Evolutionary conservation across 2,797 vertebrate species (phyloP).

Genomic region (Percopsis omiscomaycus): DNA sequence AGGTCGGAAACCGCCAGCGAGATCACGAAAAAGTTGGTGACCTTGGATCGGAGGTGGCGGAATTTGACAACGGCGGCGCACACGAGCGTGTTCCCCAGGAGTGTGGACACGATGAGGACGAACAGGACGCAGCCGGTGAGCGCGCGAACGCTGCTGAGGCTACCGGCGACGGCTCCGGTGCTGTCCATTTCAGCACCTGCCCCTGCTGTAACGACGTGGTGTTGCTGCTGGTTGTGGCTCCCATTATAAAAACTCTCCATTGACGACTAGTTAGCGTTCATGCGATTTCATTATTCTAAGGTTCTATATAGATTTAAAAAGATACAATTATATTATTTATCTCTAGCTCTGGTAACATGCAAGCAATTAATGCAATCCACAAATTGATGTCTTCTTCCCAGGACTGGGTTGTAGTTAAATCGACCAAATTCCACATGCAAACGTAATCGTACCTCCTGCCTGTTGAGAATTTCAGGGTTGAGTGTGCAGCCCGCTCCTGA

Average conservation of each 20-base stretch:
- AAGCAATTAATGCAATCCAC: background rate
- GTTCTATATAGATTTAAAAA: background rate
- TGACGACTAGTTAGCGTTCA: background rate
- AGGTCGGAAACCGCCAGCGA: conserved; percentile 83
- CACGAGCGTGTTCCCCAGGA: conserved; percentile 80
- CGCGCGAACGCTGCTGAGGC: conserved; percentile 50
- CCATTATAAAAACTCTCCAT: conserved; percentile 57
- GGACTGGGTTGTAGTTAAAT: background rate
- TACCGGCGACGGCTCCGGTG: conserved; percentile 6
- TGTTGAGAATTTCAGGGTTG: background rate
- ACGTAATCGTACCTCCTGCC: background rate
- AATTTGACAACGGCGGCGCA: conserved; percentile 78
- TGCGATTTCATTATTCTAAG: background rate
- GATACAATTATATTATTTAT: too few species aligned
- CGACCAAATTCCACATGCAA: background rate
- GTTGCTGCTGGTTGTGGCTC: conserved; percentile 15
- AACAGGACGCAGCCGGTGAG: conserved; percentile 75
- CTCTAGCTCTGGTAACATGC: too few species aligned
- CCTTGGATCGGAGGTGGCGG: conserved; percentile 79
- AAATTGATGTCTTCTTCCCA: background rate
- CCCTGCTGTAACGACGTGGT: conserved; percentile 32
- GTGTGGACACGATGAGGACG: conserved; percentile 76
- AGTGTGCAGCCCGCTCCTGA: too few species aligned
- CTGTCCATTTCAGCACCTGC: conserved; percentile 32
- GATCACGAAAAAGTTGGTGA: conserved; percentile 81